A percentile compares a stretch with the other conserved stretches of the same genome.
phyloP scores from a whole-genome alignment of 2,888 invertebrate genomes.

The Epirrita christyi region DNA sequence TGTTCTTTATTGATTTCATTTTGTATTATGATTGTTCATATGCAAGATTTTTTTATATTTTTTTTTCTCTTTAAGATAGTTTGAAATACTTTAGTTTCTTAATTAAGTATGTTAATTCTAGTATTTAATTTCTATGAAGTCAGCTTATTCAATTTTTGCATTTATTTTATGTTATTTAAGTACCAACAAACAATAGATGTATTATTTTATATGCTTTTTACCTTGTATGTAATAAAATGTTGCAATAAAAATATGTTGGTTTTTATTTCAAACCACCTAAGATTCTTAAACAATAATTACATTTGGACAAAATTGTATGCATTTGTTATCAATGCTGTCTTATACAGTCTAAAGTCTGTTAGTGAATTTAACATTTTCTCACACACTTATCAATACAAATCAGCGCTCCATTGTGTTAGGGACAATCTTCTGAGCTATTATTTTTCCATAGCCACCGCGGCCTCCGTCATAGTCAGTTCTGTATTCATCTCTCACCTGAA shows the following conservation, averaged over 20 bases:
- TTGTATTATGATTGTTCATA: conserved; percentile 9
- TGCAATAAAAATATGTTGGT: conserved; percentile 12
- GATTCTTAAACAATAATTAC: conserved; percentile 38
- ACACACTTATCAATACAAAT: conserved; percentile 38
- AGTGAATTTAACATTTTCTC: conserved; percentile 34
- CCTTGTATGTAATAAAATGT: conserved; percentile 33
- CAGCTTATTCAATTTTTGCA: conserved; percentile 36
- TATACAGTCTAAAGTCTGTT: conserved; percentile 45
- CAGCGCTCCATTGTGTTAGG: conserved; percentile 84
- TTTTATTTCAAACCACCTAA: conserved; percentile 22
- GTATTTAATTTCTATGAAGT: conserved; percentile 18
- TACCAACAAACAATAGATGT: conserved; percentile 19
- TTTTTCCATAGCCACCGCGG: conserved; percentile 98
- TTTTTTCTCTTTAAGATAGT: background rate
- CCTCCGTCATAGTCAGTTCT: conserved; percentile 98
- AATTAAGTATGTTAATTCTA: conserved; percentile 12
- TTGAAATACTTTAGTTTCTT: too few relatives aligned
- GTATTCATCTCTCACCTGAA: conserved; percentile 98
- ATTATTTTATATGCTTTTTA: conserved; percentile 36
- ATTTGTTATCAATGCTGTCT: conserved; percentile 48
- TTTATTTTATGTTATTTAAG: conserved; percentile 29
- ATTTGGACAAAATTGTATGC: conserved; percentile 50
- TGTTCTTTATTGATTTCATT: conserved; percentile 24
- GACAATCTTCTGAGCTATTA: conserved; percentile 93
- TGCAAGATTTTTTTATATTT: conserved; percentile 12